These are phyloP conservation scores for Trichopoda pennipes DNA, from an alignment of 2,888 invertebrate species.

Conservation along the genomic window DNA sequence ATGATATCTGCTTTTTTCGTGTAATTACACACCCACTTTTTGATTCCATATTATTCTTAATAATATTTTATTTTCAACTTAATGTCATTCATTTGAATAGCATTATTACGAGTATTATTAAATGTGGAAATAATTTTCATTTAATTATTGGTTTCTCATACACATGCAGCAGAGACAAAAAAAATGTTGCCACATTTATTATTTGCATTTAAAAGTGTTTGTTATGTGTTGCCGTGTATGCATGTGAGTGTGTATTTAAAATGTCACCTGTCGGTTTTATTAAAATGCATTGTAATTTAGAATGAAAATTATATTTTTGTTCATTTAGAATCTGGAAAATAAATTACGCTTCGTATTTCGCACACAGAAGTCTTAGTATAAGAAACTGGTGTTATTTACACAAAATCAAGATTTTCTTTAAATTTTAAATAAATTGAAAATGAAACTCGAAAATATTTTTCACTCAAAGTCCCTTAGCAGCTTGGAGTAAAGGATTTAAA, in stretches of 20 bases:
- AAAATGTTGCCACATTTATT: slow-evolving; percentile 33
- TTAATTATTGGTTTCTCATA: slow-evolving; percentile 55
- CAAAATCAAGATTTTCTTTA: no score
- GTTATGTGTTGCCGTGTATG: slow-evolving; percentile 16
- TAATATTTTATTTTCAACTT: slow-evolving; percentile 1
- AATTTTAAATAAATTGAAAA: no score
- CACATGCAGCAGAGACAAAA: neutral
- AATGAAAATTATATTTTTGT: neutral
- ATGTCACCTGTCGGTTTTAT: slow-evolving; percentile 49
- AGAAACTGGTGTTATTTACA: no score
- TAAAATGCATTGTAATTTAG: slow-evolving; percentile 10
- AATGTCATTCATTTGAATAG: slow-evolving; percentile 57
- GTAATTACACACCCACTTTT: slow-evolving; percentile 50
- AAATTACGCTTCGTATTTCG: neutral
- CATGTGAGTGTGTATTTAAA: slow-evolving; percentile 15
- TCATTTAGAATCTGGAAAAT: neutral
- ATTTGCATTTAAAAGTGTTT: slow-evolving; percentile 1
- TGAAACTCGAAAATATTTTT: no score
- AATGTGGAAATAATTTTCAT: slow-evolving; percentile 58
- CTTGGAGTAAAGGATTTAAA: no score
- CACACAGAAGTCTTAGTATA: no score
- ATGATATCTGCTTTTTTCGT: neutral
- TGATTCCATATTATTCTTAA: slow-evolving; percentile 30
- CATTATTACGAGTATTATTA: slow-evolving; percentile 56
- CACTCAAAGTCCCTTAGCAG: no score